These are phyloP conservation scores for Drosophila monieri DNA, from an alignment of 2,888 invertebrate species.

Conservation along the genomic window DNA sequence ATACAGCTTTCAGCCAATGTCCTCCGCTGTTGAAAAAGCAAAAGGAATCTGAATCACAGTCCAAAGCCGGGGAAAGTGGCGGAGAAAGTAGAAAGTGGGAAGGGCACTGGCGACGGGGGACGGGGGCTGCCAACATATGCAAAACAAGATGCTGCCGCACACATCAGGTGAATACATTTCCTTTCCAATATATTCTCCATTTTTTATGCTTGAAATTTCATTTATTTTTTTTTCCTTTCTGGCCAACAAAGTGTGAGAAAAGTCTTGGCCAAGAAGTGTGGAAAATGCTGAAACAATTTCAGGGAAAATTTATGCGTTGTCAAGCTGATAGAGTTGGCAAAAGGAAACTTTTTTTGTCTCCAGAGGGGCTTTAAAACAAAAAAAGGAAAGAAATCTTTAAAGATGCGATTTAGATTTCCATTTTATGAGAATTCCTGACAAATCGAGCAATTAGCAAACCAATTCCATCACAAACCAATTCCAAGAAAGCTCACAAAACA, in stretches of 20 bases:
- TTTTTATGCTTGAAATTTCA: too few species aligned
- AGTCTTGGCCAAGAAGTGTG: neutral
- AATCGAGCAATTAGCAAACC: too few species aligned
- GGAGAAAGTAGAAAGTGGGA: neutral
- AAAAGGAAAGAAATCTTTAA: too few species aligned
- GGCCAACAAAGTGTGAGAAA: neutral
- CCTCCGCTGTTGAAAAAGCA: conserved; percentile 21
- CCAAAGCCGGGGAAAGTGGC: conserved; percentile 1
- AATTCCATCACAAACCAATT: too few species aligned
- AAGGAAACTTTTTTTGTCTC: neutral
- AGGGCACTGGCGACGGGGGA: too few species aligned
- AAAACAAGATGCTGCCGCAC: conserved; percentile 30
- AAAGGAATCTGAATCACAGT: conserved; percentile 18
- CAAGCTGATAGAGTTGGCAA: conserved; percentile 26
- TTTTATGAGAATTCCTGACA: too few species aligned
- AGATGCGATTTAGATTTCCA: too few species aligned
- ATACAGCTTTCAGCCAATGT: conserved; percentile 19
- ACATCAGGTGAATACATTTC: conserved; percentile 25
- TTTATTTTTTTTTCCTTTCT: neutral
- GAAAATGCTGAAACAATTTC: conserved; percentile 18
- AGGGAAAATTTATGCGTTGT: conserved; percentile 19
- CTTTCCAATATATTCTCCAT: neutral
- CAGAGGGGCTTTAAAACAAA: too few species aligned
- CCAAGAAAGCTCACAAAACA: too few species aligned
- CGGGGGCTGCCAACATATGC: conserved; percentile 25